Percentiles rank a stretch among this genome's conserved stretches.
Evolutionary conservation across 2,113 vertebrate genomes (phyloP).

Genomic region (Clupea harengus): DNA sequence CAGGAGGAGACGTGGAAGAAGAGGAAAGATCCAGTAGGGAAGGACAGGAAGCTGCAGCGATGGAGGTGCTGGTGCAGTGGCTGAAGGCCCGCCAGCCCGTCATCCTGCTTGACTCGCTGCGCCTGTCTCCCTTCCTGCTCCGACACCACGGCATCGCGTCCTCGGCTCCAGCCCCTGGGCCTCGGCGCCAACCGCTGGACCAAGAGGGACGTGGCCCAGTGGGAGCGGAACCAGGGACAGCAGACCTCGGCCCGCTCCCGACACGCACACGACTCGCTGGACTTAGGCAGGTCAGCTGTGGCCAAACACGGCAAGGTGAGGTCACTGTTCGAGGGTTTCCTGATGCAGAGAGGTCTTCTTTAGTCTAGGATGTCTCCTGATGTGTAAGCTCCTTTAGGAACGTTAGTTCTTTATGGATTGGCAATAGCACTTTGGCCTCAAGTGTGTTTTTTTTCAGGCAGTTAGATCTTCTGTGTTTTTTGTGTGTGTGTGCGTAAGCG

Average conservation of each 20-base stretch:
- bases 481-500: too few species aligned
- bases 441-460: background rate
- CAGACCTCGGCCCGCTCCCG: background rate
- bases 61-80: background rate
- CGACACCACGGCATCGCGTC: background rate
- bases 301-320: constrained; percentile 26
- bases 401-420: background rate
- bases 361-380: too few species aligned
- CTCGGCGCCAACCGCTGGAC: constrained; percentile 56
- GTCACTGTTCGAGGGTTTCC: too few species aligned
- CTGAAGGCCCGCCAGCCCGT: constrained; percentile 1
- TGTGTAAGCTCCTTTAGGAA: too few species aligned
- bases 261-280: constrained; percentile 20
- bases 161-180: constrained; percentile 49
- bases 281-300: constrained; percentile 12
- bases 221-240: too few species aligned
- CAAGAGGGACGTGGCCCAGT: background rate
- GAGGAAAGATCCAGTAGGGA: background rate
- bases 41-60: background rate
- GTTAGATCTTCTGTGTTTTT: too few species aligned
- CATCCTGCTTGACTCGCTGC: background rate
- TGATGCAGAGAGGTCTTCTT: too few species aligned
- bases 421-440: too few species aligned
- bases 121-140: background rate
- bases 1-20: background rate